Evolutionary conservation across 2,888 invertebrate species (phyloP).

Genomic region (Phytoseiulus persimilis): DNA sequence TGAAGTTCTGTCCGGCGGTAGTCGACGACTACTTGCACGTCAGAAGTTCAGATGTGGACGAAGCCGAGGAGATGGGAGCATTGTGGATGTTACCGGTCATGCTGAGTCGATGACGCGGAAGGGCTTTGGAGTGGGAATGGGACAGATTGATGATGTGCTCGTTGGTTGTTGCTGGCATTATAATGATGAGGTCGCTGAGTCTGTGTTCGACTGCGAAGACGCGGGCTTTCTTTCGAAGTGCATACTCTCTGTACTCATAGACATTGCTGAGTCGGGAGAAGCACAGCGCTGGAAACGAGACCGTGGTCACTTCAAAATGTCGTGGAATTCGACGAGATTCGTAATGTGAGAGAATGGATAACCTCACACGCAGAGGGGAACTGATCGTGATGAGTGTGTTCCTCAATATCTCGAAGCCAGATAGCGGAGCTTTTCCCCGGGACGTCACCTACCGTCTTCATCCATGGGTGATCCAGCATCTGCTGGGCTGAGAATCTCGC

Average conservation of each 20-base stretch:
- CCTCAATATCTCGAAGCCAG: too few relatives aligned
- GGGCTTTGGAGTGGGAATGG: neutral
- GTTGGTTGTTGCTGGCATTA: neutral
- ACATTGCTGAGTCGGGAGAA: constrained; percentile 38
- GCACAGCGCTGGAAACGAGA: constrained; percentile 21
- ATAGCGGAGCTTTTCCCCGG: too few relatives aligned
- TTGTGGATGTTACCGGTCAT: neutral
- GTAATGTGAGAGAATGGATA: too few relatives aligned
- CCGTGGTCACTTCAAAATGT: too few relatives aligned
- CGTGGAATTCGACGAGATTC: too few relatives aligned
- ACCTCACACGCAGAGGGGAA: too few relatives aligned
- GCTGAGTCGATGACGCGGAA: neutral
- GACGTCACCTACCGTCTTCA: constrained; percentile 57
- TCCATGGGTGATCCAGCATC: constrained; percentile 82
- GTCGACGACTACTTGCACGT: neutral
- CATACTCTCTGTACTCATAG: constrained; percentile 36
- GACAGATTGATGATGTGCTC: neutral
- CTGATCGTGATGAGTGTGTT: neutral
- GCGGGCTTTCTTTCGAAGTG: constrained; percentile 34
- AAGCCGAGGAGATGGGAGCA: neutral
- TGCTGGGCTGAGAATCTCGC: constrained; percentile 83
- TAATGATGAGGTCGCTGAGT: constrained; percentile 32
- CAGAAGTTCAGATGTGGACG: neutral
- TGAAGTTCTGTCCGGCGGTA: neutral
- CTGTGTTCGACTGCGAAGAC: constrained; percentile 31